Evolutionary conservation across 2,888 invertebrate species (phyloP).

Genomic region (Cosmia trapezina): DNA sequence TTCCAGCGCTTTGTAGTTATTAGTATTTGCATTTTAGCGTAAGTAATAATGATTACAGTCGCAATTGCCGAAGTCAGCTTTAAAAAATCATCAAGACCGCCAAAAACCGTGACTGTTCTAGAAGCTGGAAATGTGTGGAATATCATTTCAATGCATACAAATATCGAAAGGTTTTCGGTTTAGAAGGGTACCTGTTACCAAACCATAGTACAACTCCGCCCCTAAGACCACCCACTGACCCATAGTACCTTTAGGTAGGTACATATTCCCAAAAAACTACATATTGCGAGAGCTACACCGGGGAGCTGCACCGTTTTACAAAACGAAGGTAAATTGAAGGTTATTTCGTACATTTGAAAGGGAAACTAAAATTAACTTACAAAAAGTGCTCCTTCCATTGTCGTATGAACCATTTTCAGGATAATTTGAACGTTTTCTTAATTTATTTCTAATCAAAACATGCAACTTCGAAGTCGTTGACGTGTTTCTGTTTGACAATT

Average conservation of each 20-base stretch:
- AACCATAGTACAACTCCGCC: too few species aligned
- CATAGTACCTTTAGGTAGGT: too few species aligned
- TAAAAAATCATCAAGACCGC: neutral
- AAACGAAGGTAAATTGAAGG: neutral
- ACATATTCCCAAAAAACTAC: too few species aligned
- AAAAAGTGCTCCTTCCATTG: slow-evolving; percentile 85
- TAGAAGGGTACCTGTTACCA: neutral
- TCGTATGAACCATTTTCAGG: slow-evolving; percentile 82
- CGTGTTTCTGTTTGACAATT: slow-evolving; percentile 64
- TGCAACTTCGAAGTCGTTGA: slow-evolving; percentile 53
- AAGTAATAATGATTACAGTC: neutral
- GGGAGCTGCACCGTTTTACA: neutral
- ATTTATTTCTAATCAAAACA: slow-evolving; percentile 43
- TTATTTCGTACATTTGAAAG: neutral
- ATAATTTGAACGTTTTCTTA: slow-evolving; percentile 27
- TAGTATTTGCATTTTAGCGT: neutral
- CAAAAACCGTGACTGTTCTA: too few species aligned
- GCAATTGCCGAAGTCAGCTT: neutral
- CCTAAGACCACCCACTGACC: too few species aligned
- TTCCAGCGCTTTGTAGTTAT: neutral
- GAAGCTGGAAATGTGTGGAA: neutral
- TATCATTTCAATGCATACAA: neutral
- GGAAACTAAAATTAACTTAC: slow-evolving; percentile 72
- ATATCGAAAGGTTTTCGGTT: neutral
- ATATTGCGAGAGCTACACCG: too few species aligned